Conservation (phyloP, 2,888 invertebrate species). For the Cephus nigrinus region DNA sequence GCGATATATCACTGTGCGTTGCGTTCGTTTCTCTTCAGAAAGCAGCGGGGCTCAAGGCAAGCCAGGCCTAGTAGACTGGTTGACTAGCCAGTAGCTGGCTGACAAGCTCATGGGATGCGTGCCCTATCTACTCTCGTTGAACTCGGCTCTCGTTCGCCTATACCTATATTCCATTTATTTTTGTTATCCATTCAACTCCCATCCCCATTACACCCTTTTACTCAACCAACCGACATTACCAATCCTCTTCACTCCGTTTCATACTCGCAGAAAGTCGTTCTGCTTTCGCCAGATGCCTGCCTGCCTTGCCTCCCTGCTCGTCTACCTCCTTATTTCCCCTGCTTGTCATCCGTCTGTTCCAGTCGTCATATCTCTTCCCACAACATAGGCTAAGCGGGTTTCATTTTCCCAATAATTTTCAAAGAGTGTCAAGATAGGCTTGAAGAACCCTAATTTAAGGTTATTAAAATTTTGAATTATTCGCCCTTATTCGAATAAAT, state of each 20-base stretch:
- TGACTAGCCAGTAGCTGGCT: not conserved
- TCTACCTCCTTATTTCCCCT: not conserved
- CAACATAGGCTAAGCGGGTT: not conserved
- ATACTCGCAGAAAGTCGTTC: not conserved
- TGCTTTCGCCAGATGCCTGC: conserved; percentile 15
- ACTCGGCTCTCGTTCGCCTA: not conserved
- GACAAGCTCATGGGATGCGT: not conserved
- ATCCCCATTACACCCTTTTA: not conserved
- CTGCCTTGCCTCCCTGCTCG: not conserved
- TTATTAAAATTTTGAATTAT: too few relatives aligned
- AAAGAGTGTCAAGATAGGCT: too few relatives aligned
- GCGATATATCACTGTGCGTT: conserved; percentile 15
- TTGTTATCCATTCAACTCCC: not conserved
- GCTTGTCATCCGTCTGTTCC: not conserved
- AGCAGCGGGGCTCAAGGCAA: not conserved
- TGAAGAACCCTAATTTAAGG: too few relatives aligned
- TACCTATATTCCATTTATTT: not conserved
- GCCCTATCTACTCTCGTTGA: not conserved
- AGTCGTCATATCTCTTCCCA: not conserved
- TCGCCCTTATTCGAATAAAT: too few relatives aligned
- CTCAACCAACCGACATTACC: not conserved
- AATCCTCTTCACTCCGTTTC: not conserved
- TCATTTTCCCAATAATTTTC: not conserved
- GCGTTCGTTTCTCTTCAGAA: not conserved
- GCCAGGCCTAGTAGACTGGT: not conserved